A percentile compares a stretch with the other conserved stretches of the same genome.
Evolutionary conservation across 2,113 vertebrate genomes (phyloP).

Genomic region (Thermophis baileyi): DNA sequence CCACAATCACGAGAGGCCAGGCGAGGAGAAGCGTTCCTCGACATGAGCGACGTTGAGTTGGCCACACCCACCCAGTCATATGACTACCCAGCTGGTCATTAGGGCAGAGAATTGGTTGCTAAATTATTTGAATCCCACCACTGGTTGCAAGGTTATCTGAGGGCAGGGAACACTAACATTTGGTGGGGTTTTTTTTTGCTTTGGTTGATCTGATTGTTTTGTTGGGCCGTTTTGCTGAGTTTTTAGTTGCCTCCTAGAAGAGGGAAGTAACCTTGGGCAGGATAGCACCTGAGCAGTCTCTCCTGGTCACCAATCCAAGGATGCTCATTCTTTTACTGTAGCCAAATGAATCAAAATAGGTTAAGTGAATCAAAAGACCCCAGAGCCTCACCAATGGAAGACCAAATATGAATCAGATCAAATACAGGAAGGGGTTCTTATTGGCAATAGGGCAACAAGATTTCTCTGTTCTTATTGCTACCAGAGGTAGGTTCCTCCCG

Average conservation of each 20-base stretch:
- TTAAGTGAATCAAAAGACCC: not conserved
- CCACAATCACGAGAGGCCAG: too few relatives aligned
- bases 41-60: too few relatives aligned
- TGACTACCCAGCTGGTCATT: too few relatives aligned
- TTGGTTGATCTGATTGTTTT: too few relatives aligned
- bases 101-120: too few relatives aligned
- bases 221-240: not conserved
- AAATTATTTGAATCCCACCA: too few relatives aligned
- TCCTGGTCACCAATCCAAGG: not conserved
- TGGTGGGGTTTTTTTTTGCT: too few relatives aligned
- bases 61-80: too few relatives aligned
- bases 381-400: not conserved
- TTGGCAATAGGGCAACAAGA: not conserved
- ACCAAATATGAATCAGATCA: not conserved
- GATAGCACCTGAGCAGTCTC: not conserved
- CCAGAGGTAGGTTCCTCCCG: too few relatives aligned
- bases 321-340: not conserved
- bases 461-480: not conserved
- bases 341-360: not conserved
- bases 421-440: not conserved
- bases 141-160: too few relatives aligned
- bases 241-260: not conserved
- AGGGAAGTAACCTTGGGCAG: not conserved
- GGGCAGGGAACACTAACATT: too few relatives aligned
- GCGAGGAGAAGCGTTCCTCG: too few relatives aligned